These are phyloP conservation scores for Bombus pascuorum DNA, from an alignment of 1,140 invertebrate genomes.

Conservation along the genomic window DNA sequence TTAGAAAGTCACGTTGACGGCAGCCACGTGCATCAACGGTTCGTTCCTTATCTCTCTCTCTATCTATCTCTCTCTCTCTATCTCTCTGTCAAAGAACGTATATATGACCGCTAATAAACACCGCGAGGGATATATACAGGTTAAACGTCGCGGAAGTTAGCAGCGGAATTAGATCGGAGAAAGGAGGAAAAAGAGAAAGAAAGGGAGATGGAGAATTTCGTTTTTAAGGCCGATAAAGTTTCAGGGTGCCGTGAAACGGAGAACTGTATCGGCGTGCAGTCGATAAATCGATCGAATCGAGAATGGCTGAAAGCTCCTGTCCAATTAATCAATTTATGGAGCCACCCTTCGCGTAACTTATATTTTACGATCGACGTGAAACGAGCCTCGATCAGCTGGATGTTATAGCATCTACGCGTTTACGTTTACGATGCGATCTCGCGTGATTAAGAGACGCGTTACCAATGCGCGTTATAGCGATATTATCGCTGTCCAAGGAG, in stretches of 20 bases:
- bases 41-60: not conserved
- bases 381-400: not conserved
- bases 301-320: not conserved
- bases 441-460: not conserved
- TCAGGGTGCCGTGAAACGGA: not conserved
- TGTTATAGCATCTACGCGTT: not conserved
- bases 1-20: slow-evolving; percentile 37
- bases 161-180: not conserved
- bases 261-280: not conserved
- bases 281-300: not conserved
- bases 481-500: not conserved
- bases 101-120: not conserved
- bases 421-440: slow-evolving; percentile 12
- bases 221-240: not conserved
- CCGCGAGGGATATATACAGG: not conserved
- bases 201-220: not conserved
- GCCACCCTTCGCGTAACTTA: not conserved
- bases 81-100: not conserved
- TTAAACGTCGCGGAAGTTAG: not conserved
- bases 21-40: slow-evolving; percentile 7
- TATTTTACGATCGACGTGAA: not conserved
- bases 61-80: no score
- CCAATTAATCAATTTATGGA: not conserved
- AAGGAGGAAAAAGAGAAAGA: no score
- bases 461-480: no score